Evolutionary conservation across 1,140 invertebrate genomes (phyloP), one percentile per base, ranked within the genome.

Genomic region (Eubasilissa regina): DNA sequence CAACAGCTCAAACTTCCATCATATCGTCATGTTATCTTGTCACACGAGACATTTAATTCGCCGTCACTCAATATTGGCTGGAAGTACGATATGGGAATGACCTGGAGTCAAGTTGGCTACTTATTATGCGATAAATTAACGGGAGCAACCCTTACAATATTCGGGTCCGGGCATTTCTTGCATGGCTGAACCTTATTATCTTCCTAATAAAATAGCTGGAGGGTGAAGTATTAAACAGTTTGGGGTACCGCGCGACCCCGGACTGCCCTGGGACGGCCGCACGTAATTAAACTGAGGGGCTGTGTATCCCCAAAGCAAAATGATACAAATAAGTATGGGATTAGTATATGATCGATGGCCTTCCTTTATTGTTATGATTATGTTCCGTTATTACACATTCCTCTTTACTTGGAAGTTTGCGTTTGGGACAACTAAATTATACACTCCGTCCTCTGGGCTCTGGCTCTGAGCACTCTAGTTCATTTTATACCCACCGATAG

Each of bases 251-350:
- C 19, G 64, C 58, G 77, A 81, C 80, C 80, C 73, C 35, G 64
- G 80, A 81, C 66, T 73, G 73, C 73, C 62, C 43, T 15, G 77
- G 73, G 80, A 79, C 73, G 53, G 53, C 72, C 64, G 62, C 56
- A 79, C 80, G 79, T 81, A 81, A 81, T 81, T 81, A 81, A 81
- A 81, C 80, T 51, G 77, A 75, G 73, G 77, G 72, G 47, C 44
- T 73, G 68, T 43, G 25, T 58, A 25, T 73, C 75, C 77, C 74
- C 44, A 75, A 60, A 58, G 75, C 64, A 72, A 72, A 79, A 80
- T 74, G 75, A 79, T 82, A 82, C 81, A 82, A 82, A 82, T 82
- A 81, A 81, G 77, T 79, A 77, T 80, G 60, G 78, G 81, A 82
- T 82, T 82, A 82, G 78, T 82, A 53, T 78, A 80, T 80, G 81